Conservation (phyloP, 2,797 vertebrate genomes). For the Gymnodraco acuticeps region DNA sequence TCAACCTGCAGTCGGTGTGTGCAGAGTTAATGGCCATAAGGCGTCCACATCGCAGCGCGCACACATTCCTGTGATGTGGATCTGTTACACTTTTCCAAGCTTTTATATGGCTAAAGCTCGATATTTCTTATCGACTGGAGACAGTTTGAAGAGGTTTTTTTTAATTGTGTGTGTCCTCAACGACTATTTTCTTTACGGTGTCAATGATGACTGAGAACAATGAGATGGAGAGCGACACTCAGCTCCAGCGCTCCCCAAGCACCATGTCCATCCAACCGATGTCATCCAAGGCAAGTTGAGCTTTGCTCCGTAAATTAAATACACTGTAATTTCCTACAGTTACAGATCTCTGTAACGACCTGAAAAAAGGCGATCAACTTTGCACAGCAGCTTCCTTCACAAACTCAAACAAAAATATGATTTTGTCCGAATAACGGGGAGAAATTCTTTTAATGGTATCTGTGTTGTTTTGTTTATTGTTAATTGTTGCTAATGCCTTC, state of each 20-base stretch:
- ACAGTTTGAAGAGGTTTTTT: constrained; percentile 30
- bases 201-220: constrained; percentile 88
- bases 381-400: constrained; percentile 11
- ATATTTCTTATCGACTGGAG: constrained; percentile 8
- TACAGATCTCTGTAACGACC: neutral
- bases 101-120: constrained; percentile 28
- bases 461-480: neutral
- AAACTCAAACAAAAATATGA: neutral
- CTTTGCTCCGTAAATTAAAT: neutral
- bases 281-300: constrained; percentile 87
- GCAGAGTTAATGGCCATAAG: constrained; percentile 34
- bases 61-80: constrained; percentile 48
- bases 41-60: constrained; percentile 55
- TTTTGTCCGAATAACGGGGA: no score
- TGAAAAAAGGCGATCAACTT: constrained; percentile 24
- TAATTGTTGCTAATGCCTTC: no score
- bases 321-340: neutral
- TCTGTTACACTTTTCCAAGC: constrained; percentile 28
- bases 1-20: neutral
- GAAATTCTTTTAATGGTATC: neutral
- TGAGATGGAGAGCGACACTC: constrained; percentile 89
- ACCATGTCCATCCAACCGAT: constrained; percentile 84
- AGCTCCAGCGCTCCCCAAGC: constrained; percentile 85
- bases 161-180: neutral
- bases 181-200: neutral